Evolutionary conservation across 2,113 vertebrate genomes (phyloP).

Genomic region (Apteryx mantelli): DNA sequence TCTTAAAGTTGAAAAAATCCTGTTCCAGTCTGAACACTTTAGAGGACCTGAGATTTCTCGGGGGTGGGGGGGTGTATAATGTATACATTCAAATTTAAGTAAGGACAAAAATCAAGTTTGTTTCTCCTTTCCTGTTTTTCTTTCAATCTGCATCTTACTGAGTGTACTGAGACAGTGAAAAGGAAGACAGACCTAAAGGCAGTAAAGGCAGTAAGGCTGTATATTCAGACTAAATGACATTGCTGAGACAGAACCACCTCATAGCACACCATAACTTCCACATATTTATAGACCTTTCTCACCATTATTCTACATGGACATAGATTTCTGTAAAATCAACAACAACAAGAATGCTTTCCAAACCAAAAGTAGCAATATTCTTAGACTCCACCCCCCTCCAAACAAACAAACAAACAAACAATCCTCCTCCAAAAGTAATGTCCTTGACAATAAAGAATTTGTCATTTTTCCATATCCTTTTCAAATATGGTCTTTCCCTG

Average conservation of each 20-base stretch:
- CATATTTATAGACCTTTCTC: neutral
- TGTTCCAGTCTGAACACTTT: neutral
- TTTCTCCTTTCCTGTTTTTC: neutral
- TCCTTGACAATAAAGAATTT: neutral
- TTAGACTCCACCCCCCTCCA: neutral
- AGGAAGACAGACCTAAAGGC: neutral
- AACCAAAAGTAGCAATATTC: neutral
- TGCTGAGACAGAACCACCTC: neutral
- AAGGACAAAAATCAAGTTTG: neutral
- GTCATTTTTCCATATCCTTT: neutral
- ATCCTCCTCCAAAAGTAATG: neutral
- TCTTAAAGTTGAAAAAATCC: neutral
- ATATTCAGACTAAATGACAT: neutral
- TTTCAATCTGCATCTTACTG: neutral
- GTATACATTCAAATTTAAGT: neutral
- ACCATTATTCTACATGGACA: neutral
- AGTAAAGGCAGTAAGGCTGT: neutral
- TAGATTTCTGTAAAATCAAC: neutral
- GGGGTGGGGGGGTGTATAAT: too few species aligned
- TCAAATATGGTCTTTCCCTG: neutral
- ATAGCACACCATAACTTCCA: neutral
- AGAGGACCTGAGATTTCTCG: neutral
- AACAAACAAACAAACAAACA: neutral
- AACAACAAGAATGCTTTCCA: neutral
- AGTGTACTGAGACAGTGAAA: neutral